Base-by-base conservation (phyloP, 2,888 invertebrate genomes). In the Patella depressa region DNA sequence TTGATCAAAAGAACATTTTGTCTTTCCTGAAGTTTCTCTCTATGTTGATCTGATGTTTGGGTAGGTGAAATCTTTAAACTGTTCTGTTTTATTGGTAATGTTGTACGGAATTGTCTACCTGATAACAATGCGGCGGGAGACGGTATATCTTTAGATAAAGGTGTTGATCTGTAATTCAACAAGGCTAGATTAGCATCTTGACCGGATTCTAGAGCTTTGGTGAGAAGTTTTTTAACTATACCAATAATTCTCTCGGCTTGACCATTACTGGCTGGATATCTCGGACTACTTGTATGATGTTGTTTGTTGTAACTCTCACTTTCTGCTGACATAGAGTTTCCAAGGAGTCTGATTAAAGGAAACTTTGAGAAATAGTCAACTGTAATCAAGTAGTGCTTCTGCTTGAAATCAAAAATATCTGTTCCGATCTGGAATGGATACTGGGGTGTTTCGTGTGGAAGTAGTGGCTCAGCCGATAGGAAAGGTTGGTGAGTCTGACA, bases 61-160 rank as follows among this genome's bases (percentile, higher is more conserved):
- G 19, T 65, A 65, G 65, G 19, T 65, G 65, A 65, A 19, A 65
- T 65, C 17, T 65, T 65, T 2, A 65, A 14, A 11, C 17, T 65
- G 9, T 65, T 24, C 14, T n/a, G 65, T n/a, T n/a, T 65, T 65
- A 65, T 3, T n/a, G 5, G 81, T 73, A 53, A 76, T 24, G 57
- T 55, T 54, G 34, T 34, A 34, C 2, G 2, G 34, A 34, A 34
- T 34, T 34, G 34, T 34, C 34, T 34, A 4, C 34, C 34, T 34
- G 34, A 2, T 34, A 34, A 34, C 34, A 34, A 34, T 34, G 2
- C 34, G 4, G 34, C 34, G 34, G 34, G 34, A 4, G 34, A 34
- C 34, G 34, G 34, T 34, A 34, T 34, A 2, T 34, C 34, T 34
- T 34, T 34, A 34, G 34, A 34, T 34, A 34, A 34, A 34, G 65